Evolutionary conservation across 2,888 invertebrate species (phyloP).

Genomic region (Doris montereyensis): DNA sequence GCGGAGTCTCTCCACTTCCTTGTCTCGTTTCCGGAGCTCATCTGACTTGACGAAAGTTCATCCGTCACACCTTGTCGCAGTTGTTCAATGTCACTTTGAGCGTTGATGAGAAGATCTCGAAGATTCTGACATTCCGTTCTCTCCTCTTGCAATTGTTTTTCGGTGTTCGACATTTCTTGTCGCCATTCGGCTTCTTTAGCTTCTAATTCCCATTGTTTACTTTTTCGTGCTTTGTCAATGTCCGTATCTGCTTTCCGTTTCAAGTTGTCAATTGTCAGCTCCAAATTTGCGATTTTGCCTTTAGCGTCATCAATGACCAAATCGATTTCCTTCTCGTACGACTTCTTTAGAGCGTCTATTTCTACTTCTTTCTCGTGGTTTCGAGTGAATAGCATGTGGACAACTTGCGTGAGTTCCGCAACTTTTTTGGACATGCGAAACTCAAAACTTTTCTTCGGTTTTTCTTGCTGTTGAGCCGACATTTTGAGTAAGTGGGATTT

Average conservation of each 20-base stretch:
- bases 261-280: slow-evolving; percentile 30
- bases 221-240: slow-evolving; percentile 37
- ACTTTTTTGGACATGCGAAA: slow-evolving; percentile 73
- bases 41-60: slow-evolving; percentile 55
- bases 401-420: slow-evolving; percentile 71
- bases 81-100: slow-evolving; percentile 67
- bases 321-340: slow-evolving; percentile 68
- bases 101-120: slow-evolving; percentile 65
- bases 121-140: slow-evolving; percentile 64
- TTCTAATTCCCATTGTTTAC: slow-evolving; percentile 33
- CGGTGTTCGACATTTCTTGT: slow-evolving; percentile 51
- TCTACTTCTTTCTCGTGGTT: slow-evolving; percentile 72
- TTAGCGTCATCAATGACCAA: slow-evolving; percentile 63
- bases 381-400: slow-evolving; percentile 71
- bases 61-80: slow-evolving; percentile 58
- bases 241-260: slow-evolving; percentile 38
- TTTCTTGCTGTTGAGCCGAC: slow-evolving; percentile 38
- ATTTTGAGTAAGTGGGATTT: too few species aligned
- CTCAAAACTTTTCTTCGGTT: slow-evolving; percentile 64
- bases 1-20: slow-evolving; percentile 56
- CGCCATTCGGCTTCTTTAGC: slow-evolving; percentile 57
- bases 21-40: slow-evolving; percentile 54
- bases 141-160: slow-evolving; percentile 61
- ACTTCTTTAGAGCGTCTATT: slow-evolving; percentile 65
- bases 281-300: slow-evolving; percentile 50